Evolutionary conservation across 2,888 invertebrate genomes (phyloP).

Genomic region (Macrophya annulata): DNA sequence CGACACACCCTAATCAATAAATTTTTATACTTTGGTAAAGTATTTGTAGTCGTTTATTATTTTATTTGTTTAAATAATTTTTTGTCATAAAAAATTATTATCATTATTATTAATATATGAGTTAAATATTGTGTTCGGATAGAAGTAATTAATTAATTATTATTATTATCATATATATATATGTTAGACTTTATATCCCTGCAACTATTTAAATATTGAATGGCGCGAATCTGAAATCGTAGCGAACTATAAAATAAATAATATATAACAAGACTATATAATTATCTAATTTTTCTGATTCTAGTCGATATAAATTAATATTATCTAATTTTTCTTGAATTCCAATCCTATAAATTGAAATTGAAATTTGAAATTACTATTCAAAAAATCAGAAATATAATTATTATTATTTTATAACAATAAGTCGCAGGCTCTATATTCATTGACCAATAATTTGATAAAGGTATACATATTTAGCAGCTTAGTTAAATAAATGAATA

Average conservation of each 20-base stretch:
- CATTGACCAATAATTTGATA: neutral
- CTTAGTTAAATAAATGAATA: neutral
- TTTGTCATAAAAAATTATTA: neutral
- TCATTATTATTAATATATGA: neutral
- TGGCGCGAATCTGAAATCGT: neutral
- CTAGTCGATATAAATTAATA: neutral
- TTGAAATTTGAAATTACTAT: neutral
- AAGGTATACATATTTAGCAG: neutral
- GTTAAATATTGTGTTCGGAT: neutral
- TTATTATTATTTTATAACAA: neutral
- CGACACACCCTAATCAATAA: neutral
- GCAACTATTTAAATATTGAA: neutral
- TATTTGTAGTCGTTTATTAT: neutral
- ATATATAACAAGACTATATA: neutral
- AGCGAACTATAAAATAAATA: neutral
- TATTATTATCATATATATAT: neutral
- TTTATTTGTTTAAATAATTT: neutral
- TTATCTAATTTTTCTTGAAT: neutral
- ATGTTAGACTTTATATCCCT: conserved; percentile 2
- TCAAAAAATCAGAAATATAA: neutral
- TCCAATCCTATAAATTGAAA: neutral
- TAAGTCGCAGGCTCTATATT: neutral
- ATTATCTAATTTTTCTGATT: conserved; percentile 4
- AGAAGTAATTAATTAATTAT: neutral
- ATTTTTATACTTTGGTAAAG: conserved; percentile 5